Evolutionary conservation across 2,113 vertebrate genomes (phyloP).

Genomic region (Etia nguti): DNA sequence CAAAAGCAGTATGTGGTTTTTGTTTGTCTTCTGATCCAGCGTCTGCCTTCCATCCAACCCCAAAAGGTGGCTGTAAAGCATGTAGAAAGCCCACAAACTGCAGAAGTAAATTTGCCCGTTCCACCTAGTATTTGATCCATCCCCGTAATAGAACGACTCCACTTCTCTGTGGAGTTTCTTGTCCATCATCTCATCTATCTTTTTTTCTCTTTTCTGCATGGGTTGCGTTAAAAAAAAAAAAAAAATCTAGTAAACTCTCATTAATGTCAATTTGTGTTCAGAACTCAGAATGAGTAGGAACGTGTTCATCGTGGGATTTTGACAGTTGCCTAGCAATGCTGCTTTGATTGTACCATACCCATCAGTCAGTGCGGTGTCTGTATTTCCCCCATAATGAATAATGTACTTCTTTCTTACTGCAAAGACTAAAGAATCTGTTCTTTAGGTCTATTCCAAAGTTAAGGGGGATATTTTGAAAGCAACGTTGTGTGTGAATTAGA

Average conservation of each 20-base stretch:
- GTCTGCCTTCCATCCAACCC: background rate
- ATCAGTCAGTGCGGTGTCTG: background rate
- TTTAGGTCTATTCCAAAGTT: background rate
- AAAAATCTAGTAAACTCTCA: background rate
- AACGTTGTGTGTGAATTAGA: background rate
- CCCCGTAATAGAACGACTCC: background rate
- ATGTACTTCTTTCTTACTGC: background rate
- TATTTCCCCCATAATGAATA: background rate
- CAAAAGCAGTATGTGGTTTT: background rate
- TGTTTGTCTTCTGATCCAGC: background rate
- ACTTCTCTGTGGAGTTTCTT: background rate
- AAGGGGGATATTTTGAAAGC: background rate
- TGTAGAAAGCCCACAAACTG: background rate
- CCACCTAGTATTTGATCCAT: background rate
- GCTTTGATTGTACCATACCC: background rate
- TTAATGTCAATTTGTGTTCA: background rate
- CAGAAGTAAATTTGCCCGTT: background rate
- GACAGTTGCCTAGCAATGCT: background rate
- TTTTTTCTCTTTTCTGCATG: background rate
- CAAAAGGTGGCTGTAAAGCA: background rate
- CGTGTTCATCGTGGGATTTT: background rate
- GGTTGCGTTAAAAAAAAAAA: background rate
- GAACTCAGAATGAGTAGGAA: background rate
- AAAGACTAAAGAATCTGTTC: background rate
- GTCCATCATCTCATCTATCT: background rate